Percentiles rank a stretch among this genome's conserved stretches.
Evolutionary conservation across 2,797 vertebrate species (phyloP).

Genomic region (Lepus townsendii): DNA sequence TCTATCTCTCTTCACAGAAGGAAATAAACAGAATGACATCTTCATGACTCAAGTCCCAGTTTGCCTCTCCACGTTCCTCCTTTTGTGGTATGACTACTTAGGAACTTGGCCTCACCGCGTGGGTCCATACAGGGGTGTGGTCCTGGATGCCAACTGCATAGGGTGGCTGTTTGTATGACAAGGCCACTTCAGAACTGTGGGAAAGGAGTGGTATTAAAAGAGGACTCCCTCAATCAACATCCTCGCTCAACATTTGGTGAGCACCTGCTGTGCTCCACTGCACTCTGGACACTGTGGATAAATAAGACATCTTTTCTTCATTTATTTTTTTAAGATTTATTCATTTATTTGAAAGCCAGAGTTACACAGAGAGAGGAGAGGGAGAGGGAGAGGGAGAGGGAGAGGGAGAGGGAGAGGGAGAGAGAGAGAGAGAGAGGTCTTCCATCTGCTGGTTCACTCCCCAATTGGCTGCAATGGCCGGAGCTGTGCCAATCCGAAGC

Average conservation of each 20-base stretch:
- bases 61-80: conserved; percentile 19
- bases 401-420: no score
- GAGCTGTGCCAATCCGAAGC: no score
- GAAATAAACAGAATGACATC: conserved; percentile 49
- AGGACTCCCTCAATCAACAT: neutral
- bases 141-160: neutral
- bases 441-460: no score
- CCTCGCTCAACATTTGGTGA: neutral
- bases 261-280: neutral
- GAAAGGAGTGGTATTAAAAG: neutral
- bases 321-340: no score
- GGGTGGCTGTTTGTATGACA: neutral
- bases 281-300: neutral
- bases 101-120: neutral
- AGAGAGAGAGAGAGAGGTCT: no score
- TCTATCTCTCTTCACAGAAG: conserved; percentile 47
- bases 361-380: no score
- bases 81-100: neutral
- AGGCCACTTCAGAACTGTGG: neutral
- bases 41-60: conserved; percentile 43
- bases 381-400: no score
- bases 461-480: no score
- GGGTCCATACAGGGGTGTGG: neutral
- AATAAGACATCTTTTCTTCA: neutral
- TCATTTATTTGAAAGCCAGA: no score